Evolutionary conservation across 1,140 invertebrate genomes (phyloP).

Genomic region (Drosophila kanapiae): DNA sequence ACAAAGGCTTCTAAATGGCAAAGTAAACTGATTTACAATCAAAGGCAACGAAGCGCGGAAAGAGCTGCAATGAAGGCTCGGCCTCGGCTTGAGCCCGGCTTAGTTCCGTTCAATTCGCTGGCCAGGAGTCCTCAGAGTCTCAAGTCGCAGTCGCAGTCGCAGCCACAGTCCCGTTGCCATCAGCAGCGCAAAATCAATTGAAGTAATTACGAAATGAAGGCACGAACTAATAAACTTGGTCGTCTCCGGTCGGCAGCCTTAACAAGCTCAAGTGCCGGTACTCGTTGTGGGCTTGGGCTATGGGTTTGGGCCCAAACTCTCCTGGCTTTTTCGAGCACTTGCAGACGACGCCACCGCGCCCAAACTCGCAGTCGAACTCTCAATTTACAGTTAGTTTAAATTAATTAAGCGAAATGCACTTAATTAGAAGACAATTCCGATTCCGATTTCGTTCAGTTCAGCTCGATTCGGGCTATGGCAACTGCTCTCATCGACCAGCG

Average conservation of each 20-base stretch:
- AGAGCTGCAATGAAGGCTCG: slow-evolving; percentile 69
- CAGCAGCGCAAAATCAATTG: slow-evolving; percentile 82
- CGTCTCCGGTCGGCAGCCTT: slow-evolving; percentile 63
- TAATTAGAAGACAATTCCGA: slow-evolving; percentile 78
- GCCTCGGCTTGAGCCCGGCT: slow-evolving; percentile 22
- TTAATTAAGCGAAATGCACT: slow-evolving; percentile 84
- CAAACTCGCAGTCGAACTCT: slow-evolving; percentile 55
- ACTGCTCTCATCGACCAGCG: slow-evolving; percentile 28
- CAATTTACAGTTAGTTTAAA: slow-evolving; percentile 84
- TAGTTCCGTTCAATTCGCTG: slow-evolving; percentile 72
- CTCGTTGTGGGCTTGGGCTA: not conserved
- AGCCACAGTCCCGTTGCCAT: slow-evolving; percentile 60
- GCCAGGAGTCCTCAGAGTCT: slow-evolving; percentile 46
- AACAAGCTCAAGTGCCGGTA: slow-evolving; percentile 56
- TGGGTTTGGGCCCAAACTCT: not conserved
- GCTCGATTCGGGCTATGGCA: slow-evolving; percentile 41
- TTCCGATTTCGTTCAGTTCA: slow-evolving; percentile 24
- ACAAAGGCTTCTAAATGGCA: slow-evolving; percentile 83
- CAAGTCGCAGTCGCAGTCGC: not conserved
- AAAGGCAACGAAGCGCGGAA: slow-evolving; percentile 81
- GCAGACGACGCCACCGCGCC: slow-evolving; percentile 73
- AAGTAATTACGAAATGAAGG: slow-evolving; percentile 84
- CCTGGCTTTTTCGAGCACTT: slow-evolving; percentile 27
- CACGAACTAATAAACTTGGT: slow-evolving; percentile 84
- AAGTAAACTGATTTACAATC: slow-evolving; percentile 84